Evolutionary conservation across 37 sponge, comb jelly and placozoan species (phyloP), one percentile per base, ranked within the genome.

Genomic region (Aphrocallistes beatrix): DNA sequence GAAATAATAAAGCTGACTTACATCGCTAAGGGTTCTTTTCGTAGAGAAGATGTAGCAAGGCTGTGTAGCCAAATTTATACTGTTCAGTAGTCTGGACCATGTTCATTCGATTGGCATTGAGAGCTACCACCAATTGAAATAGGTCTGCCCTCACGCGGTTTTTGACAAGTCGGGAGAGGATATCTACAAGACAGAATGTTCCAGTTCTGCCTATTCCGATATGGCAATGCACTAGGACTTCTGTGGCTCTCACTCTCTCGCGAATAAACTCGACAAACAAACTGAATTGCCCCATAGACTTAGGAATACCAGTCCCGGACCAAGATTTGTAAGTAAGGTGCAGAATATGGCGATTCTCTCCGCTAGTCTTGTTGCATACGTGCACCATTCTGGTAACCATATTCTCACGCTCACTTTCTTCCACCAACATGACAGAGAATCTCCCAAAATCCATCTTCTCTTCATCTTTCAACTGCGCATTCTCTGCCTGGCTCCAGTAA

Each of bases 101-200:
- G 75, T 60, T 60, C 75, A 60, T 60, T 60, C 75, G 10, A 13
- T 30, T 60, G 21, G 75, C 10, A 60, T 60, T 60, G 34, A 60
- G 75, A 13, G 75, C 34, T 28, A 60, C 8, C 10, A 60, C 75
- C 75, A 60, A 60, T 60, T 60, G 75, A 60, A 60, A 60, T 3
- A 60, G 1, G 34, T 60, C 75, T 60, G 75, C 75, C n/a, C n/a
- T 60, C 75, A 60, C 75, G 75, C 75, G 8, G 75, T 60, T 3
- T 60, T 60, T 60, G 34, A 60, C 75, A 60, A 60, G 75, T 60
- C n/a, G 25, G 75, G 75, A 60, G 17, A 60, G 75, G 8, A 60
- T 60, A 60, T 60, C 75, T 6, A 60, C 75, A 3, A 60, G 34
- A 60, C 75, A 60, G n/a, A 32, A 60, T 60, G 75, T 25, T 19